Conservation (phyloP, 2,888 invertebrate species). For the Matsumyia berberina region DNA sequence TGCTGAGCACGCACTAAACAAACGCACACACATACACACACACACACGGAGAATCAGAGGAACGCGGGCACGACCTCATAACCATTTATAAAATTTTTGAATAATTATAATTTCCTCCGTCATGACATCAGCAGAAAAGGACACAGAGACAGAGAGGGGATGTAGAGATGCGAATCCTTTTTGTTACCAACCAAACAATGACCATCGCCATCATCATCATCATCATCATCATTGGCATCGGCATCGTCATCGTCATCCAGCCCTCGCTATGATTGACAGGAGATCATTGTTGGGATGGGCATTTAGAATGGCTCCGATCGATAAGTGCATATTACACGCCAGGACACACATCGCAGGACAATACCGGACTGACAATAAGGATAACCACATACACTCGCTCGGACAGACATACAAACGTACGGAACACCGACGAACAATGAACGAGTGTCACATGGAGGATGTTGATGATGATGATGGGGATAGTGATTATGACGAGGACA, state of each 20-base stretch:
- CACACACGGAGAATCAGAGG: no score
- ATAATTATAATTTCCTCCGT: constrained; percentile 71
- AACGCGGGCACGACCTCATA: constrained; percentile 45
- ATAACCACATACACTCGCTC: constrained; percentile 43
- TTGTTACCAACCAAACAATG: constrained; percentile 58
- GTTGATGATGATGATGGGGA: neutral
- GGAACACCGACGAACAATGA: constrained; percentile 40
- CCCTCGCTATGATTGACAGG: constrained; percentile 69
- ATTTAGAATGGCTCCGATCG: constrained; percentile 74
- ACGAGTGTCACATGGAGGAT: constrained; percentile 44
- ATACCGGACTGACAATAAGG: constrained; percentile 55
- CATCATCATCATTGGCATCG: constrained; percentile 28
- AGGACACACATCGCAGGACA: constrained; percentile 71
- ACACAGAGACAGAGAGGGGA: constrained; percentile 31
- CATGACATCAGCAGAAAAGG: constrained; percentile 70
- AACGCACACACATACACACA: constrained; percentile 10
- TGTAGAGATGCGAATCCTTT: constrained; percentile 56
- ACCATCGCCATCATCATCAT: constrained; percentile 54
- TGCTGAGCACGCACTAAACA: constrained; percentile 14
- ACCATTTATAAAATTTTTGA: constrained; percentile 75
- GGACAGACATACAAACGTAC: constrained; percentile 37
- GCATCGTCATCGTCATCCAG: constrained; percentile 1
- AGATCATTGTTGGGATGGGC: constrained; percentile 74
- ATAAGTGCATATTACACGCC: constrained; percentile 76
- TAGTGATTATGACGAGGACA: constrained; percentile 71